Evolutionary conservation across 2,797 vertebrate genomes (phyloP), one percentile per base, ranked within the genome.

Genomic region (Channallabes apus): DNA sequence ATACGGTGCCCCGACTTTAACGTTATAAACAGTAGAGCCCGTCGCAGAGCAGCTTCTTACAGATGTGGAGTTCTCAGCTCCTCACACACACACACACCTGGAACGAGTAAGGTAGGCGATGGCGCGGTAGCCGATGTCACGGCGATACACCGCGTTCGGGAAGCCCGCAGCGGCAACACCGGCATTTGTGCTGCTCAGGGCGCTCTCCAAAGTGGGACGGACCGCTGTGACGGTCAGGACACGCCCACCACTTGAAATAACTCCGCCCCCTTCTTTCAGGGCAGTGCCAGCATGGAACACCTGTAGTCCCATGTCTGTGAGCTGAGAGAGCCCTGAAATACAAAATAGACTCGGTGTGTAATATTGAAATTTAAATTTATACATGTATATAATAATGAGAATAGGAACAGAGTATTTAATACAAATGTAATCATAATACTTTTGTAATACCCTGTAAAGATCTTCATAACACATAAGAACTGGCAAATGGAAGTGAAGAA

Each of bases 281-380:
- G 94, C 89, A 0, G 98, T 99, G 82, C 97, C 97, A 0, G 97
- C 96, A 1, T 99, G 98, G 92, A 99, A 99, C 46, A 99, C 96
- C 91, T 97, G 94, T 82, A 98, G 86, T 1, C 96, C 97, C 84
- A 92, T 92, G 7, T 96, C 94, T 85, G 92, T 91, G 54, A 95
- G 94, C 90, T 94, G 93, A 1, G 95, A 88, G 82, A 99, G 89
- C 61, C 97, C 98, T 99, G 71, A 62, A 18, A 62, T 6, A 17
- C 15, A 3, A 32, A 61, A 78, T 46, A 22, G 4, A 27, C 7
- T 80, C 2, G 20, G 24, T 46, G 41, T 46, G 24, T 5, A 20
- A 11, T 46, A 46, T 24, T 46, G 8, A 46, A 46, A 46, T 15
- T 62, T 1, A n/a, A 24, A 61, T 11, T 12, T 27, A 58, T 58